A percentile compares a stretch with the other conserved stretches of the same genome.
Conservation (phyloP, 2,888 invertebrate genomes). For the Tipula helvola region DNA sequence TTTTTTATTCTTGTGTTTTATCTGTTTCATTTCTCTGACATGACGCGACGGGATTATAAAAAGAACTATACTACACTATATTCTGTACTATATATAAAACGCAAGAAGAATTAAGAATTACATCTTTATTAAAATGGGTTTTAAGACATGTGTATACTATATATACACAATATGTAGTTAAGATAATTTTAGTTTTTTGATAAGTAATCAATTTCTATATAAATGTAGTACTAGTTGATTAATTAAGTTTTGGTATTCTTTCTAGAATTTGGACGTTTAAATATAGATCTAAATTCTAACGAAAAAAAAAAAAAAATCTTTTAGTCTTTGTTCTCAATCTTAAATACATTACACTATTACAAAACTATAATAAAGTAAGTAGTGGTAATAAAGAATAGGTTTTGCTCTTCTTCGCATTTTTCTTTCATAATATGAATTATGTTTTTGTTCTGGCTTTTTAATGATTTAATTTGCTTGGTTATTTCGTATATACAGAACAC, state of each 20-base stretch:
- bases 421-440: background rate
- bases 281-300: background rate
- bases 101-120: background rate
- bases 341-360: background rate
- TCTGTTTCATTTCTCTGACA: constrained; percentile 8
- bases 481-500: background rate
- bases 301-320: background rate
- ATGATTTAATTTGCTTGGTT: background rate
- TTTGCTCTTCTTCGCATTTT: background rate
- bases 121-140: background rate
- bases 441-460: background rate
- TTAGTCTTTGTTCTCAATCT: background rate
- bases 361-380: background rate
- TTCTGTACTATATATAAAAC: background rate
- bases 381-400: background rate
- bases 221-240: background rate
- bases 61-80: background rate
- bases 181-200: background rate
- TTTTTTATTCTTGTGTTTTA: background rate
- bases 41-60: constrained; percentile 7
- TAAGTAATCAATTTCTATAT: background rate
- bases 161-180: background rate
- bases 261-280: background rate
- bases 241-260: background rate
- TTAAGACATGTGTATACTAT: background rate